These are phyloP conservation scores for Tetragonula clypearis DNA, from an alignment of 1,140 invertebrate genomes.

Conservation along the genomic window DNA sequence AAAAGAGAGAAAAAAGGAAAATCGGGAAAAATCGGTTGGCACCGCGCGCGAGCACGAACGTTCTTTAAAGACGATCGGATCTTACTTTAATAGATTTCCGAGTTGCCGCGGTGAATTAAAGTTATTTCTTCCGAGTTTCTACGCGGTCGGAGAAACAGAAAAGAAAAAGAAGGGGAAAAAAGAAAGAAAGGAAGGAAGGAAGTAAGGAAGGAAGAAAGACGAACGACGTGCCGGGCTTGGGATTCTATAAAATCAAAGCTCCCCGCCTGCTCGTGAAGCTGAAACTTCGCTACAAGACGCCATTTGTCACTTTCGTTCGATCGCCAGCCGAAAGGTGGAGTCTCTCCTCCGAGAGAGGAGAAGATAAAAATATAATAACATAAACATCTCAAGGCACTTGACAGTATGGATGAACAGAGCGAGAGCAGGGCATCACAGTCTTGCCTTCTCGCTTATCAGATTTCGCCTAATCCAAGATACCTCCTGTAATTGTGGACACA, in stretches of 20 bases:
- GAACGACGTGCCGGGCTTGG: not conserved
- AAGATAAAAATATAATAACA: not conserved
- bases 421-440: no score
- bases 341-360: not conserved
- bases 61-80: slow-evolving; percentile 42
- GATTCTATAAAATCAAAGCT: slow-evolving; percentile 22
- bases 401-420: no score
- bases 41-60: slow-evolving; percentile 41
- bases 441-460: no score
- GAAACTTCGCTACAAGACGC: slow-evolving; percentile 31
- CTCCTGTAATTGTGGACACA: no score
- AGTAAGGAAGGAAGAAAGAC: not conserved
- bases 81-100: slow-evolving; percentile 45
- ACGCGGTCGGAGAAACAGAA: not conserved
- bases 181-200: not conserved
- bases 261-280: not conserved
- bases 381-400: no score
- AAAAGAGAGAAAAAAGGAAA: not conserved
- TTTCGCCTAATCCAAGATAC: no score
- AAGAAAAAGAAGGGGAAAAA: not conserved
- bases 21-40: slow-evolving; percentile 25
- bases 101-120: slow-evolving; percentile 31
- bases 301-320: slow-evolving; percentile 34
- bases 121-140: slow-evolving; percentile 36
- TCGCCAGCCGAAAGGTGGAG: not conserved